Percentiles rank a stretch among this genome's conserved stretches.
These are phyloP conservation scores for Nannoperca australis DNA, from an alignment of 2,797 vertebrate species.

Conservation along the genomic window DNA sequence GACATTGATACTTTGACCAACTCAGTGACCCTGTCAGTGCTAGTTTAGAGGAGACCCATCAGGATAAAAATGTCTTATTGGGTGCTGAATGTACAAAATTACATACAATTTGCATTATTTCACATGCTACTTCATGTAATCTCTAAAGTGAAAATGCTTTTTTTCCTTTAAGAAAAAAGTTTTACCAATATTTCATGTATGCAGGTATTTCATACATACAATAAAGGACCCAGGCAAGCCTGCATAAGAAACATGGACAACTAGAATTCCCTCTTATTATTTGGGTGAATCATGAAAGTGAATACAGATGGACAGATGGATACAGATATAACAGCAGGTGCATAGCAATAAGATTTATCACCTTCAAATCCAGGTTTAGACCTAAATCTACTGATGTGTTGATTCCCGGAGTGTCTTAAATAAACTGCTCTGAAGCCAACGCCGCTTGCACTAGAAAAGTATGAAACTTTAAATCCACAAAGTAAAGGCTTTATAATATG, in stretches of 20 bases:
- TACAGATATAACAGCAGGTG: conserved; percentile 62
- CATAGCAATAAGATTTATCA: conserved; percentile 69
- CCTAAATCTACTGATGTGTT: conserved; percentile 66
- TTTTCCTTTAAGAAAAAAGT: not conserved
- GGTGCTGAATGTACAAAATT: conserved; percentile 1
- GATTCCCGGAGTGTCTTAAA: conserved; percentile 70
- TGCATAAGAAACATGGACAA: conserved; percentile 17
- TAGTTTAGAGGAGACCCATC: not conserved
- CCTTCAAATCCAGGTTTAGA: conserved; percentile 73
- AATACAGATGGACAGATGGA: conserved; percentile 65
- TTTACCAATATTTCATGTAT: not conserved
- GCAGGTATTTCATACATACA: conserved; percentile 16
- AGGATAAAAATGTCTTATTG: not conserved
- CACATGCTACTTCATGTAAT: not conserved
- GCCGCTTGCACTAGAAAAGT: conserved; percentile 51
- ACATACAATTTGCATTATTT: not conserved
- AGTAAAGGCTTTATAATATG: conserved; percentile 44
- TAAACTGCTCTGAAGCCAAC: conserved; percentile 64
- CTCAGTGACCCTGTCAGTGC: conserved; percentile 12
- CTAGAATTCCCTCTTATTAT: conserved; percentile 38
- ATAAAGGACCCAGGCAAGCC: not conserved
- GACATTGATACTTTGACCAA: conserved; percentile 26
- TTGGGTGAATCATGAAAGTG: conserved; percentile 58
- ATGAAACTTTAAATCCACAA: conserved; percentile 67
- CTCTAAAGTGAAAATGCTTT: conserved; percentile 10